Conservation (phyloP, 2,113 vertebrate genomes). For the Lagopus muta region DNA sequence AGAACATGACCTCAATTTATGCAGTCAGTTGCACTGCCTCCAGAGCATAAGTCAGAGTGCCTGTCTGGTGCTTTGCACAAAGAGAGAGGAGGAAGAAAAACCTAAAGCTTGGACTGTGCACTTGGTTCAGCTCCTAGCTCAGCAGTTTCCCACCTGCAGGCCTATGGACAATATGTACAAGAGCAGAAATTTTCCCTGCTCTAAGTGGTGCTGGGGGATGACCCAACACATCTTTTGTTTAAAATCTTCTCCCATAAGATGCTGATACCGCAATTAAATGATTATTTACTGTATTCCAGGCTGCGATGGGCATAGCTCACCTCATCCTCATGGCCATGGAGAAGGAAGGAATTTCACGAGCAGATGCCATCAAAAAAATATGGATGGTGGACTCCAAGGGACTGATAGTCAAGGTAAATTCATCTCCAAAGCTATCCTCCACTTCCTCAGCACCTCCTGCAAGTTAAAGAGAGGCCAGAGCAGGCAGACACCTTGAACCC, state of each 20-base stretch:
- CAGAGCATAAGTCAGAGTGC: not conserved
- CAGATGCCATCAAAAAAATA: constrained; percentile 89
- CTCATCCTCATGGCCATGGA: constrained; percentile 94
- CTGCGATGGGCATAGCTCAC: constrained; percentile 93
- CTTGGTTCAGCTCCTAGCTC: not conserved
- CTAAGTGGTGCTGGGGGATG: not conserved
- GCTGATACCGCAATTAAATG: not conserved
- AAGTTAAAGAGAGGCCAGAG: not conserved
- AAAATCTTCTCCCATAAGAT: not conserved
- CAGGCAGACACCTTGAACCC: not conserved
- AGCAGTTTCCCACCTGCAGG: not conserved
- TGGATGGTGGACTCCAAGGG: constrained; percentile 98
- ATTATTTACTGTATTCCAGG: constrained; percentile 73
- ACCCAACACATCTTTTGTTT: not conserved
- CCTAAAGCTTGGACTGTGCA: not conserved
- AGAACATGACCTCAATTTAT: not conserved
- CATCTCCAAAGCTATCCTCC: not conserved
- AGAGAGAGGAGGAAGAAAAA: not conserved
- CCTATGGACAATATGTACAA: not conserved
- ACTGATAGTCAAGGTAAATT: constrained; percentile 92
- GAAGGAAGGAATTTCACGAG: constrained; percentile 86
- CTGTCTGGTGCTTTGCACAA: not conserved
- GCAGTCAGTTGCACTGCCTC: not conserved
- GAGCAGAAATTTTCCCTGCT: not conserved
- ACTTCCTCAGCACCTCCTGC: not conserved